phyloP scores from a whole-genome alignment of 2,797 vertebrate genomes.

The Harpagifer antarcticus region DNA sequence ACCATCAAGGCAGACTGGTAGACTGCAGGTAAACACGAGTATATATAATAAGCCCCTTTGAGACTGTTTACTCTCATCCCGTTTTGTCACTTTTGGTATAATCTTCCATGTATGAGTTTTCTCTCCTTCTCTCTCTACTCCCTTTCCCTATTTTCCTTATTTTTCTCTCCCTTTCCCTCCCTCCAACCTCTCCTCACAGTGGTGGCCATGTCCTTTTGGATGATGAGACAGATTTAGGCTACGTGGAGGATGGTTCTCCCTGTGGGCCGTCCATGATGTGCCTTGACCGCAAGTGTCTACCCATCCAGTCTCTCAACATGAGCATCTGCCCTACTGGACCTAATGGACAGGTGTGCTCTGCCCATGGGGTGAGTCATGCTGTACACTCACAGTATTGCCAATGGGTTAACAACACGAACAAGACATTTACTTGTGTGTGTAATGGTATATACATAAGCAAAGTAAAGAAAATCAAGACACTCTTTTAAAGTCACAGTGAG shows the following conservation, averaged over 20 bases:
- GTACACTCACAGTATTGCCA: not conserved
- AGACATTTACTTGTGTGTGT: too few relatives aligned
- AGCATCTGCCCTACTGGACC: slow-evolving; percentile 94
- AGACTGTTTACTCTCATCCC: not conserved
- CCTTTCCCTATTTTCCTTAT: not conserved
- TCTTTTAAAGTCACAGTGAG: too few relatives aligned
- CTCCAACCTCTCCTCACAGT: slow-evolving; percentile 74
- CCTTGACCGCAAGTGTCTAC: slow-evolving; percentile 97
- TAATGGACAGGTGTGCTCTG: slow-evolving; percentile 94
- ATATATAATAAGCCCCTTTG: not conserved
- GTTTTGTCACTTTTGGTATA: not conserved
- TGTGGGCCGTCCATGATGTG: slow-evolving; percentile 99
- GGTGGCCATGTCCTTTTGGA: slow-evolving; percentile 97
- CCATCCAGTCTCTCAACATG: slow-evolving; percentile 97
- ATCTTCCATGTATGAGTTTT: slow-evolving; percentile 3
- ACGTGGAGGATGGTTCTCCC: slow-evolving; percentile 96
- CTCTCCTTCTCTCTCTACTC: not conserved
- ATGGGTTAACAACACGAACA: too few relatives aligned
- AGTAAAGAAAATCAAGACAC: not conserved
- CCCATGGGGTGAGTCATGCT: slow-evolving; percentile 93
- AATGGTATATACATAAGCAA: too few relatives aligned
- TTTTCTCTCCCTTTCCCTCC: slow-evolving; percentile 9
- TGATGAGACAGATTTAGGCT: slow-evolving; percentile 97
- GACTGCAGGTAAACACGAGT: slow-evolving; percentile 92
- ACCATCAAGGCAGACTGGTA: slow-evolving; percentile 94